These are phyloP conservation scores for Gasterosteus nipponicus DNA, from an alignment of 2,113 vertebrate species.

Conservation along the genomic window DNA sequence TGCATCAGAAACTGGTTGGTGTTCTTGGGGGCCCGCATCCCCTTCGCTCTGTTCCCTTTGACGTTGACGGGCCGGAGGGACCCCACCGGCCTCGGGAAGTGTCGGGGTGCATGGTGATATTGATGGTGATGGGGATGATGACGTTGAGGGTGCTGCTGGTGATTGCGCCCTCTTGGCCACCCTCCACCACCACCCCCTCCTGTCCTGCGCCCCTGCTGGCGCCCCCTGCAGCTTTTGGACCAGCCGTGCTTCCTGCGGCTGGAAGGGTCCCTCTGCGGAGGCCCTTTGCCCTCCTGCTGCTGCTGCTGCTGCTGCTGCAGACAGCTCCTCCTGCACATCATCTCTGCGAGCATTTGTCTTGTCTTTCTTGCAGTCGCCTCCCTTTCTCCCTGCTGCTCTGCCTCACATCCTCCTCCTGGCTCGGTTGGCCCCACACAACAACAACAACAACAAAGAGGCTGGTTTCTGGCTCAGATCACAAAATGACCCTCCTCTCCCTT, in stretches of 20 bases:
- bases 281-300: constrained; percentile 44
- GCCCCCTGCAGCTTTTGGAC: constrained; percentile 64
- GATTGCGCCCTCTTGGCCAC: constrained; percentile 49
- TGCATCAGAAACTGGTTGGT: constrained; percentile 92
- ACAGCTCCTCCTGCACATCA: constrained; percentile 65
- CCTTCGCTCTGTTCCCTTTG: constrained; percentile 82
- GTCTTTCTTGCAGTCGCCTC: constrained; percentile 37
- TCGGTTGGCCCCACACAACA: constrained; percentile 26
- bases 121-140: constrained; percentile 31
- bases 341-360: constrained; percentile 64
- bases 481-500: constrained; percentile 37
- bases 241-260: constrained; percentile 53
- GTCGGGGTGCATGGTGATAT: constrained; percentile 27
- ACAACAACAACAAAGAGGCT: constrained; percentile 60
- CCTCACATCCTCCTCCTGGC: constrained; percentile 61
- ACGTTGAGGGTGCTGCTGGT: constrained; percentile 44
- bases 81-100: constrained; percentile 34
- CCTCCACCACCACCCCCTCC: constrained; percentile 41
- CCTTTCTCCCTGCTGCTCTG: constrained; percentile 40
- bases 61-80: constrained; percentile 85
- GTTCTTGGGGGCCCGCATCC: constrained; percentile 89
- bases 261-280: constrained; percentile 35
- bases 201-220: constrained; percentile 49
- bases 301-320: constrained; percentile 58
- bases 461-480: constrained; percentile 42